Conservation (phyloP, 2,797 vertebrate genomes). For the Arctocebus calabarensis region DNA sequence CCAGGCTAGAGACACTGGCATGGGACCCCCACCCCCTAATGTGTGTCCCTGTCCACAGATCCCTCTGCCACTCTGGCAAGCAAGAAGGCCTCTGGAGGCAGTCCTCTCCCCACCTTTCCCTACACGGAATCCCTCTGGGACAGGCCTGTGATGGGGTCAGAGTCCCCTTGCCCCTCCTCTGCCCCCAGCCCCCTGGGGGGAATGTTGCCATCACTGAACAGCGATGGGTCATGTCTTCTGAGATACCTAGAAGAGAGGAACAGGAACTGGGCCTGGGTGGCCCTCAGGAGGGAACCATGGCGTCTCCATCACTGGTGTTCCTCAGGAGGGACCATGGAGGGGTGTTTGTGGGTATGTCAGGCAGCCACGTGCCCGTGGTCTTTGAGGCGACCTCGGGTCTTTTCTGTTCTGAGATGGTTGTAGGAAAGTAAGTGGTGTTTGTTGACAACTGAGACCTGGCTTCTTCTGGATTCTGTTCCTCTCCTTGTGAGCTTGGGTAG, state of each 20-base stretch:
- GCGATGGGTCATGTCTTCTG: neutral
- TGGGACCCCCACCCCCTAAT: too few relatives aligned
- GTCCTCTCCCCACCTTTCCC: rapidly evolving
- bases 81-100: rapidly evolving
- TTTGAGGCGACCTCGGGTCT: neutral
- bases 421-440: neutral
- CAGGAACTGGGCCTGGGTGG: rapidly evolving
- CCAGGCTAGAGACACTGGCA: neutral
- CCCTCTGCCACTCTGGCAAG: rapidly evolving
- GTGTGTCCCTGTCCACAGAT: neutral
- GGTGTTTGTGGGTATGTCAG: neutral
- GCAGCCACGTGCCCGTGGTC: rapidly evolving
- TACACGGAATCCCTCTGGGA: neutral
- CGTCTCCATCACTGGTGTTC: rapidly evolving
- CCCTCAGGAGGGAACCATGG: neutral
- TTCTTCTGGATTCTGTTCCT: rapidly evolving
- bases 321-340: neutral
- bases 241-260: neutral
- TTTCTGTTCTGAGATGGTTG: rapidly evolving
- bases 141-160: neutral
- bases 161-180: too few relatives aligned
- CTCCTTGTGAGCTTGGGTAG: neutral
- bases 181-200: rapidly evolving
- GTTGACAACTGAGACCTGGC: neutral
- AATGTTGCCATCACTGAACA: neutral